A percentile compares a stretch with the other conserved stretches of the same genome.
Conservation (phyloP, 2,888 invertebrate genomes). For the Catocala nupta region DNA sequence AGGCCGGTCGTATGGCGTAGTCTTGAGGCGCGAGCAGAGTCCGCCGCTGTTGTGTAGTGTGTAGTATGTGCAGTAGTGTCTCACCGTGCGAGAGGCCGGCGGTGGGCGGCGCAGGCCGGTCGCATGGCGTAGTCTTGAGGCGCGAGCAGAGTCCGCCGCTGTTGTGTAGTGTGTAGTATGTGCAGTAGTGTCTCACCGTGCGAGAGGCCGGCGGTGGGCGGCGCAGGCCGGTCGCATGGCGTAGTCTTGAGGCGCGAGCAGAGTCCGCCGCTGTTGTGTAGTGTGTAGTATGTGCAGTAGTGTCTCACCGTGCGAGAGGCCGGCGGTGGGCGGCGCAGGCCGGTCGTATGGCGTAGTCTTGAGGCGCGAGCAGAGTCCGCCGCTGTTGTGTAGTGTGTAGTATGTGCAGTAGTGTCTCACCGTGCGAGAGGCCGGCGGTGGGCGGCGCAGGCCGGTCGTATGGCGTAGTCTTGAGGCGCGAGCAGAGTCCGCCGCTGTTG, state of each 20-base stretch:
- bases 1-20: constrained; percentile 95
- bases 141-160: constrained; percentile 97
- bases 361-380: constrained; percentile 96
- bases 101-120: constrained; percentile 96
- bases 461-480: constrained; percentile 95
- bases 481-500: constrained; percentile 97
- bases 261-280: constrained; percentile 88
- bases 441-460: constrained; percentile 96
- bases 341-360: constrained; percentile 96
- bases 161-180: constrained; percentile 96
- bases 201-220: constrained; percentile 61
- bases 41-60: constrained; percentile 95
- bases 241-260: too few relatives aligned
- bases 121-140: constrained; percentile 96
- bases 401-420: constrained; percentile 71
- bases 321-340: constrained; percentile 96
- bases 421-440: constrained; percentile 97
- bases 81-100: constrained; percentile 97
- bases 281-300: background rate
- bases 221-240: constrained; percentile 90
- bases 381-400: constrained; percentile 91
- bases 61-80: background rate
- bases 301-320: constrained; percentile 93
- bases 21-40: constrained; percentile 95
- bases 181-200: constrained; percentile 59